Percentiles rank a stretch among this genome's conserved stretches.
phyloP scores from a whole-genome alignment of 2,888 invertebrate species.

The Empis livida region DNA sequence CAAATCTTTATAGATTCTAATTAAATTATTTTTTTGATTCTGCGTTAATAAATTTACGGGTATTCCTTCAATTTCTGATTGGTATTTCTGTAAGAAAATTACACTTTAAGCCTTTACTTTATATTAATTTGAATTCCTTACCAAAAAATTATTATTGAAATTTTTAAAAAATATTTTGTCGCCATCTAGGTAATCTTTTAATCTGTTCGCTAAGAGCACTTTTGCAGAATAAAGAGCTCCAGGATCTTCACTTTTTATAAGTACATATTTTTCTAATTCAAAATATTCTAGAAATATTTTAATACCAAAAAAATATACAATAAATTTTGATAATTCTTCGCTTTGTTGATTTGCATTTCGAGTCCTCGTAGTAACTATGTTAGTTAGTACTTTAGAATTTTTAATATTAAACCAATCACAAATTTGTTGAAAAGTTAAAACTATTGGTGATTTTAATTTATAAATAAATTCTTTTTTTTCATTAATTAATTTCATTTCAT shows the following conservation, averaged over 20 bases:
- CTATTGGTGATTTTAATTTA: constrained; percentile 7
- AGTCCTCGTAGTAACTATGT: not conserved
- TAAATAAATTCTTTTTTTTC: not conserved
- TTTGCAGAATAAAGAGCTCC: constrained; percentile 8
- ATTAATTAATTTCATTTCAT: too few relatives aligned
- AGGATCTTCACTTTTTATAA: constrained; percentile 6
- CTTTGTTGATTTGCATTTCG: not conserved
- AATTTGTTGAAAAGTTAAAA: constrained; percentile 6
- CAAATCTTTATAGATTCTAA: too few relatives aligned
- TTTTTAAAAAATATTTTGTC: not conserved
- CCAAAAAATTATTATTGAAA: not conserved
- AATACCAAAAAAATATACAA: constrained; percentile 6
- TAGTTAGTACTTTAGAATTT: not conserved
- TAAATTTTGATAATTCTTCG: not conserved
- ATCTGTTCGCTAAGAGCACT: not conserved
- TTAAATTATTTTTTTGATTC: too few relatives aligned
- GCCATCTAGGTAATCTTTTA: constrained; percentile 4
- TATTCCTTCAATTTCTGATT: too few relatives aligned
- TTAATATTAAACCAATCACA: constrained; percentile 5
- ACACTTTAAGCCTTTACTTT: too few relatives aligned
- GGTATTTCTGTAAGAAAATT: too few relatives aligned
- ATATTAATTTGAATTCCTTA: too few relatives aligned
- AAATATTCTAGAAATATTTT: constrained; percentile 5
- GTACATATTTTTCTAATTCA: constrained; percentile 7
- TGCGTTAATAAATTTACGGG: too few relatives aligned